phyloP scores from a whole-genome alignment of 2,797 vertebrate species.

The Chiroxiphia lanceolata region DNA sequence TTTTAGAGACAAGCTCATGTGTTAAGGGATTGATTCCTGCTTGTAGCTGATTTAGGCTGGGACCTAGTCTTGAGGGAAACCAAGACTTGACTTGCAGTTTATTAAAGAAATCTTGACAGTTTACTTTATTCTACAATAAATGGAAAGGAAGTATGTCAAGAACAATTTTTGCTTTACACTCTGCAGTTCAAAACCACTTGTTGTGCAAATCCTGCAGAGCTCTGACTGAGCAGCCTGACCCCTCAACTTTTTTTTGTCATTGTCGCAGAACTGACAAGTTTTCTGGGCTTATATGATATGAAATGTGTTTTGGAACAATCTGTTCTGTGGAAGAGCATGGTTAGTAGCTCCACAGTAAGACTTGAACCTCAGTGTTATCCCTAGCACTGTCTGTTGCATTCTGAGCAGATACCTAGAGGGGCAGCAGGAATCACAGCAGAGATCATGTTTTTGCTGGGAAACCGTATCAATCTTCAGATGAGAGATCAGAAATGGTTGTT shows the following conservation, averaged over 20 bases:
- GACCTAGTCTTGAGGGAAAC: neutral
- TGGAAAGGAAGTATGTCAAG: neutral
- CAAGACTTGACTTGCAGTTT: neutral
- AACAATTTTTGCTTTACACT: neutral
- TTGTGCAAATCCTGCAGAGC: neutral
- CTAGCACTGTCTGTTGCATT: neutral
- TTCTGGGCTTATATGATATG: neutral
- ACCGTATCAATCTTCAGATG: neutral
- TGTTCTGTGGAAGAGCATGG: rapidly evolving
- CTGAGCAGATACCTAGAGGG: neutral
- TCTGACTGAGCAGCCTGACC: neutral
- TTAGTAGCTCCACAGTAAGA: neutral
- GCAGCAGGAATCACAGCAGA: neutral
- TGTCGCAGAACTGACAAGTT: neutral
- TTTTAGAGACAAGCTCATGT: neutral
- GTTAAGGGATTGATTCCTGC: neutral
- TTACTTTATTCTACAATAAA: neutral
- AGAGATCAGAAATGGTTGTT: neutral
- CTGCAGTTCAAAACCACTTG: neutral
- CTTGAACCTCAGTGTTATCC: neutral
- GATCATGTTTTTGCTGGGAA: neutral
- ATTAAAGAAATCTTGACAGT: neutral
- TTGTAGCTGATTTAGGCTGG: neutral
- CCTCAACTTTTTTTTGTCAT: neutral
- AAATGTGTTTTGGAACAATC: neutral